A percentile compares a stretch with the other conserved stretches of the same genome.
These are phyloP conservation scores for Kryptopterus vitreolus DNA, from an alignment of 2,797 vertebrate species.

Conservation along the genomic window DNA sequence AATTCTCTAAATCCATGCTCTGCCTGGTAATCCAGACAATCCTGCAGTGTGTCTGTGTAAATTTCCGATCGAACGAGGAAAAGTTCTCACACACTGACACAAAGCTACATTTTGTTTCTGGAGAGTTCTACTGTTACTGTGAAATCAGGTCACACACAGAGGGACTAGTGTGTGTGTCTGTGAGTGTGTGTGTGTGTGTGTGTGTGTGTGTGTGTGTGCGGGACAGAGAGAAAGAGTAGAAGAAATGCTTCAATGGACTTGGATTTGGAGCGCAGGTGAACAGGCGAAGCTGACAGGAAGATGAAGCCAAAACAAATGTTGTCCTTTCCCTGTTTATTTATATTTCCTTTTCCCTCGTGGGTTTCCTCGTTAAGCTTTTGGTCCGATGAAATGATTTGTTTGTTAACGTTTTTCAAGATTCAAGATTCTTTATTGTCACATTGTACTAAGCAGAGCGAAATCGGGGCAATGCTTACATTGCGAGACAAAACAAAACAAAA, in stretches of 20 bases:
- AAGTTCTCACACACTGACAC: constrained; percentile 9
- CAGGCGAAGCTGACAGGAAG: background rate
- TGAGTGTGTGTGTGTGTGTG: background rate
- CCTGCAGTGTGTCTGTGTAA: background rate
- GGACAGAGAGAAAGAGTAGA: background rate
- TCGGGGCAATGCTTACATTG: too few species aligned
- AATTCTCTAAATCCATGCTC: background rate
- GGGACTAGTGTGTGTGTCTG: constrained; percentile 39
- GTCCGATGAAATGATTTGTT: background rate
- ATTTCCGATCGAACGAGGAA: background rate
- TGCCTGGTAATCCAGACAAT: constrained; percentile 3
- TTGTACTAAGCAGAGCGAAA: too few species aligned
- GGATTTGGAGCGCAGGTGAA: background rate
- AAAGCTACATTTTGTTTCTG: constrained; percentile 43
- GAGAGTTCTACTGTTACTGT: constrained; percentile 48
- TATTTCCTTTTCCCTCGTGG: background rate
- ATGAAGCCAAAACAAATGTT: background rate
- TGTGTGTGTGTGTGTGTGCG: background rate
- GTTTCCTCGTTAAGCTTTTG: background rate
- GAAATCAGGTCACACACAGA: constrained; percentile 51
- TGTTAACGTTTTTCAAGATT: too few species aligned
- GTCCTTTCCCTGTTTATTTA: background rate
- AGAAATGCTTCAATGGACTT: background rate
- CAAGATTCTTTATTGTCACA: too few species aligned
- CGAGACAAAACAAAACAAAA: too few species aligned